Percentiles rank a stretch among this genome's conserved stretches.
phyloP scores from a whole-genome alignment of 2,113 vertebrate genomes.

The Rhizomys pruinosus region DNA sequence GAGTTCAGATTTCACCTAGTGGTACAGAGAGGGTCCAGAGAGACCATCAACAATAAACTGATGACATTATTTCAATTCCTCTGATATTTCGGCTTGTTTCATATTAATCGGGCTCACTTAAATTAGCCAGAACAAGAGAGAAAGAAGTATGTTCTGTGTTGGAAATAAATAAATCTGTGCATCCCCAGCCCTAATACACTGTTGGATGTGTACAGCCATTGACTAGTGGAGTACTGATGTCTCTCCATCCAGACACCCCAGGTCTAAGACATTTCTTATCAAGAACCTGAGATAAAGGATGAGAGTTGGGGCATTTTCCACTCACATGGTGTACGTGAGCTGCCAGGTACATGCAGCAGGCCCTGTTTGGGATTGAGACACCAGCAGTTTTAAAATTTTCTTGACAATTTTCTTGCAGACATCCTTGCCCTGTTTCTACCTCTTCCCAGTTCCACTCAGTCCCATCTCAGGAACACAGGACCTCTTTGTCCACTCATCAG shows the following conservation, averaged over 20 bases:
- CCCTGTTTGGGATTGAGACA: neutral
- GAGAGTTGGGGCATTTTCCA: neutral
- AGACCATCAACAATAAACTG: neutral
- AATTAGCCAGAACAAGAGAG: neutral
- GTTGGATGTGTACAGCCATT: neutral
- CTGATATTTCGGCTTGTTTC: neutral
- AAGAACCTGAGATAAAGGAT: neutral
- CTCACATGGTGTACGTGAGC: neutral
- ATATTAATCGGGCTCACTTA: neutral
- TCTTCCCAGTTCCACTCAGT: neutral
- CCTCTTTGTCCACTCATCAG: neutral
- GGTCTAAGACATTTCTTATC: neutral
- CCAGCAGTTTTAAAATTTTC: no score
- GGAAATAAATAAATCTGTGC: neutral
- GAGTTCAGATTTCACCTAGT: constrained; percentile 9
- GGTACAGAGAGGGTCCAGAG: neutral
- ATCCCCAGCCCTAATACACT: neutral
- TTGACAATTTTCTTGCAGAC: neutral
- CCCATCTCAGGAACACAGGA: neutral
- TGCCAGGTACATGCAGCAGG: neutral
- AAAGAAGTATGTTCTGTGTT: neutral
- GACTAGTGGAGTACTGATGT: neutral
- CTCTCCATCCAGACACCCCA: neutral
- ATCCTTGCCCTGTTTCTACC: neutral
- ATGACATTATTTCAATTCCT: neutral